Percentiles rank a stretch among this genome's conserved stretches.
Conservation (phyloP, 2,888 invertebrate species). For the Tetragnatha montana region DNA sequence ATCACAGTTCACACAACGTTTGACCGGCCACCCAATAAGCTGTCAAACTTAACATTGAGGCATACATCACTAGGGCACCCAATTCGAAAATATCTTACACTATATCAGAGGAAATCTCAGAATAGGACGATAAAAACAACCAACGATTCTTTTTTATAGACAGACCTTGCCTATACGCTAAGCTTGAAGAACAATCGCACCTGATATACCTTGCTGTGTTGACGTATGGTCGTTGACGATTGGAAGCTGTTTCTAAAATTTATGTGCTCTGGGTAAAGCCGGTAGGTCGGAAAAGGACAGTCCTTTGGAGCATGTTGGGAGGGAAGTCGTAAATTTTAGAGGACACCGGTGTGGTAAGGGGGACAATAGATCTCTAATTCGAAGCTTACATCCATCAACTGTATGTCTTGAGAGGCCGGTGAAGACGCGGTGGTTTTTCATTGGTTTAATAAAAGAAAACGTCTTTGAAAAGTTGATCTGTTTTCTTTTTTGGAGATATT, state of each 20-base stretch:
- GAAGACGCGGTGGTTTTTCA: too few species aligned
- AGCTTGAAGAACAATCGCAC: not conserved
- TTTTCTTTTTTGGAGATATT: too few species aligned
- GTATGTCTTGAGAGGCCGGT: not conserved
- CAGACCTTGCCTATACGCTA: not conserved
- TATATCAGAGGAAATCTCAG: not conserved
- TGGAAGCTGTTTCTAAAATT: not conserved
- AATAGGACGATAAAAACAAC: not conserved
- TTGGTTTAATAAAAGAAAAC: too few species aligned
- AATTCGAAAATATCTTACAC: not conserved
- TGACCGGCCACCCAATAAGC: not conserved
- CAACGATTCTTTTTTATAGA: not conserved
- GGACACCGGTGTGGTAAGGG: not conserved
- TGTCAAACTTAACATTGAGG: not conserved
- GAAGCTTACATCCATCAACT: not conserved
- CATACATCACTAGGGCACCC: not conserved
- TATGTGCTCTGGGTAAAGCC: not conserved
- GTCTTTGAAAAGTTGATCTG: too few species aligned
- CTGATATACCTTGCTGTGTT: not conserved
- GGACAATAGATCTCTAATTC: not conserved
- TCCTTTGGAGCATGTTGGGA: not conserved
- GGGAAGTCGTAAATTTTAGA: not conserved
- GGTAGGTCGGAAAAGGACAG: not conserved
- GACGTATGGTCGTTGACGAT: not conserved
- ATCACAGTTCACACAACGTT: too few species aligned